These are phyloP conservation scores for Danio albolineatus DNA, from an alignment of 2,797 vertebrate species.

Conservation along the genomic window DNA sequence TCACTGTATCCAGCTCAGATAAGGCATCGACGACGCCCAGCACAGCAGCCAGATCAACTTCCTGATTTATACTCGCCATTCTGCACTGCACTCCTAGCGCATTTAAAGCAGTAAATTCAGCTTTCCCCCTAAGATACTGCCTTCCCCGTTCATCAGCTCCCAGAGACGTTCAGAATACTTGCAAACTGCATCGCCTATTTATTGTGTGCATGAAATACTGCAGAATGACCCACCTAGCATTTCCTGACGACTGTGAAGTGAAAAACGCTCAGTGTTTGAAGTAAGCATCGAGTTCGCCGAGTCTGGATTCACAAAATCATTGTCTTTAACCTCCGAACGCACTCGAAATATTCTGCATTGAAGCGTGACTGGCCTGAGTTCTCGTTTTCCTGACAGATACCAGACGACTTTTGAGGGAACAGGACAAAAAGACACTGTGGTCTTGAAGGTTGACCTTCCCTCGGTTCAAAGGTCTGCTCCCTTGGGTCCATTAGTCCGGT, in stretches of 20 bases:
- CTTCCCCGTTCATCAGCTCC: neutral
- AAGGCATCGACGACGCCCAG: slow-evolving; percentile 71
- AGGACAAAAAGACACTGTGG: slow-evolving; percentile 30
- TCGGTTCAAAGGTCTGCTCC: slow-evolving; percentile 39
- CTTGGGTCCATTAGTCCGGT: slow-evolving; percentile 35
- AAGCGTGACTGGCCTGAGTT: neutral
- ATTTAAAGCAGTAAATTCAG: slow-evolving; percentile 72
- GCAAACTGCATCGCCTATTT: neutral
- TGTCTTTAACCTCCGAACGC: slow-evolving; percentile 15
- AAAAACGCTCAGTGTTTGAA: neutral
- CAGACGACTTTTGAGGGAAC: neutral
- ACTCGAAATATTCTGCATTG: neutral
- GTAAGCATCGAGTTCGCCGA: neutral
- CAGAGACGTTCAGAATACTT: neutral
- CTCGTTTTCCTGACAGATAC: slow-evolving; percentile 11
- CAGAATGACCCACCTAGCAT: neutral
- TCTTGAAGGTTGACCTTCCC: slow-evolving; percentile 21
- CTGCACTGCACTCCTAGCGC: slow-evolving; percentile 58
- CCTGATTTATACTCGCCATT: slow-evolving; percentile 74
- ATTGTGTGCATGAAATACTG: neutral
- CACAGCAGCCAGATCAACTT: slow-evolving; percentile 77
- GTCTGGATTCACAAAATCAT: neutral
- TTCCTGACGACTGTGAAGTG: neutral
- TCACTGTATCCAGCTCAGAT: slow-evolving; percentile 74
- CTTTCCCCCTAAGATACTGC: slow-evolving; percentile 18